These are phyloP conservation scores for Hydrotaea cyrtoneurina DNA, from an alignment of 2,888 invertebrate genomes.

Conservation along the genomic window DNA sequence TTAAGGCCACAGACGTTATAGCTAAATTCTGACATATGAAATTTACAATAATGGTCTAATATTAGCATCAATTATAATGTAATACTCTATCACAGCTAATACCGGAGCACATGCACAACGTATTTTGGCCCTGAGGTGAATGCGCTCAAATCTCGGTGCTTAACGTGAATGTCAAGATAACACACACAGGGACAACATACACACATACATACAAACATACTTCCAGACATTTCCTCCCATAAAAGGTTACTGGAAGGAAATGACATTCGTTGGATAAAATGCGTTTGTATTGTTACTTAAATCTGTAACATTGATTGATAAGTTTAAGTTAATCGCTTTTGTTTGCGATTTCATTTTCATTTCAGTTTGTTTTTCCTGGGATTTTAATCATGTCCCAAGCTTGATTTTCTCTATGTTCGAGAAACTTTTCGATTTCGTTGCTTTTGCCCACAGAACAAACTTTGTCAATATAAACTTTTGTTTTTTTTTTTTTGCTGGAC, in stretches of 20 bases:
- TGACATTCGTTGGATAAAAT: not conserved
- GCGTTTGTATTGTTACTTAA: not conserved
- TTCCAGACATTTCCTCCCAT: not conserved
- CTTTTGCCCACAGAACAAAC: slow-evolving; percentile 26
- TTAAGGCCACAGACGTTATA: not conserved
- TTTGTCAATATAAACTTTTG: slow-evolving; percentile 52
- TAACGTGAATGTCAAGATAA: not conserved
- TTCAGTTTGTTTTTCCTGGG: not conserved
- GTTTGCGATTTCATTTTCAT: not conserved
- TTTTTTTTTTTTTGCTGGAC: slow-evolving; percentile 35
- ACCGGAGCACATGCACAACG: not conserved
- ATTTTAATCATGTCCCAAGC: not conserved
- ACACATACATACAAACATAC: not conserved
- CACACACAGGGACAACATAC: not conserved
- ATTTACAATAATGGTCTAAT: not conserved
- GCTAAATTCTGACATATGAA: not conserved
- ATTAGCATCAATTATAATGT: slow-evolving; percentile 10
- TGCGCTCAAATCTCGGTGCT: not conserved
- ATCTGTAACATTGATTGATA: slow-evolving; percentile 10
- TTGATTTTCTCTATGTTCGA: not conserved
- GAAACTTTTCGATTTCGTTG: slow-evolving; percentile 17
- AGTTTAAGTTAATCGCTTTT: slow-evolving; percentile 5
- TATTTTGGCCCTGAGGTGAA: not conserved
- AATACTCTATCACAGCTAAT: not conserved
- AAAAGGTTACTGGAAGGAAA: not conserved